phyloP scores from a whole-genome alignment of 2,113 vertebrate genomes.

The Physeter macrocephalus region DNA sequence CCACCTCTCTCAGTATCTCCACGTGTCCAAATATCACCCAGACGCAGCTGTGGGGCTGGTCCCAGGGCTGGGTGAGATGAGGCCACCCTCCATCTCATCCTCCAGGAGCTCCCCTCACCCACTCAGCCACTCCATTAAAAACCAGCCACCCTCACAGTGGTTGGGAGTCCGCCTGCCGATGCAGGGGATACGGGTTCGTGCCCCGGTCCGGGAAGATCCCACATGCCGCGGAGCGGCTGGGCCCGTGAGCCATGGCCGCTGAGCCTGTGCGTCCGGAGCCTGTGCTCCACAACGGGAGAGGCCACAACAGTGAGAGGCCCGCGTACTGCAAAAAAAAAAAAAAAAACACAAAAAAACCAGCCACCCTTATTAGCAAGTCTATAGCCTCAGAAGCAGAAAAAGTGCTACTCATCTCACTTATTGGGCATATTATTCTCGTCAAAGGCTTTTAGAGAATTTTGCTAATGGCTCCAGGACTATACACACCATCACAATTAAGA shows the following conservation, averaged over 20 bases:
- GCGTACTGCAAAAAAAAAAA: too few relatives aligned
- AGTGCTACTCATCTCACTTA: slow-evolving; percentile 77
- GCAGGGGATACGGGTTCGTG: too few relatives aligned
- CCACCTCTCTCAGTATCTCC: not conserved
- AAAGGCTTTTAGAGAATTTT: slow-evolving; percentile 81
- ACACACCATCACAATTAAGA: slow-evolving; percentile 79
- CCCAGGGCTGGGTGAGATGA: not conserved
- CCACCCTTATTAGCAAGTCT: slow-evolving; percentile 75
- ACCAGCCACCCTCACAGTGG: slow-evolving; percentile 69
- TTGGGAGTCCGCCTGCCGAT: too few relatives aligned
- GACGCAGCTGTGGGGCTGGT: not conserved
- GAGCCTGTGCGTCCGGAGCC: too few relatives aligned
- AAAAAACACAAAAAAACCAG: too few relatives aligned
- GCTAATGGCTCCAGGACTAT: slow-evolving; percentile 77
- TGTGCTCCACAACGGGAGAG: too few relatives aligned
- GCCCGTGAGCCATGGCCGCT: too few relatives aligned
- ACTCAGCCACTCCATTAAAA: slow-evolving; percentile 71
- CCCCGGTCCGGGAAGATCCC: too few relatives aligned
- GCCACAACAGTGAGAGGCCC: too few relatives aligned
- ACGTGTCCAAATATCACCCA: not conserved
- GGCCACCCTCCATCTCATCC: slow-evolving; percentile 44
- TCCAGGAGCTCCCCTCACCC: not conserved
- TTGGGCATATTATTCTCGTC: slow-evolving; percentile 74
- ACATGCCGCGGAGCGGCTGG: too few relatives aligned
- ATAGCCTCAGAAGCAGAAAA: slow-evolving; percentile 78